A percentile compares a stretch with the other conserved stretches of the same genome.
Conservation (phyloP, 2,113 vertebrate genomes). For the Myotis yumanensis region DNA sequence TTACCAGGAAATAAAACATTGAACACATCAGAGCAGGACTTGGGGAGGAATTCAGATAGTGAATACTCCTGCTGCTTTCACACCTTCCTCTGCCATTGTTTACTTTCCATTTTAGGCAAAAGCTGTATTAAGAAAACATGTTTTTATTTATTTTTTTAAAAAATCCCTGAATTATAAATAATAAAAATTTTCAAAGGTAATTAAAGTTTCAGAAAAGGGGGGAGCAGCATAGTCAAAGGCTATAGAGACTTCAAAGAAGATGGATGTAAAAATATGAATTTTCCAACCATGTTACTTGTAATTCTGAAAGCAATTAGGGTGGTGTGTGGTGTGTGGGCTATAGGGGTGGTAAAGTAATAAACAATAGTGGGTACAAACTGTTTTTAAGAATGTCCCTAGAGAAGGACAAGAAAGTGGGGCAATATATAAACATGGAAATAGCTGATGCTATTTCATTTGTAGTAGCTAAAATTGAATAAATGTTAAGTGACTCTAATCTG, state of each 20-base stretch:
- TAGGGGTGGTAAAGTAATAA: neutral
- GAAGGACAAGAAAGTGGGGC: neutral
- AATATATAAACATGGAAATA: conserved; percentile 32
- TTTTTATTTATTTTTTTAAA: neutral
- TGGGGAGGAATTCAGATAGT: neutral
- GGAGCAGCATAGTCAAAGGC: neutral
- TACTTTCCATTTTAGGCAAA: neutral
- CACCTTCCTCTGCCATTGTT: neutral
- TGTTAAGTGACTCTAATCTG: conserved; percentile 64
- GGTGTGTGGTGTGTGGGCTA: neutral
- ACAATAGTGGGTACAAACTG: neutral
- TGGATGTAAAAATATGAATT: neutral
- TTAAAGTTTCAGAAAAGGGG: neutral
- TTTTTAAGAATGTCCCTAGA: neutral
- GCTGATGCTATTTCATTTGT: conserved; percentile 44
- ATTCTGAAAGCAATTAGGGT: neutral
- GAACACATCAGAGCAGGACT: neutral
- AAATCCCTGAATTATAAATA: conserved; percentile 16
- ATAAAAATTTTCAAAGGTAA: conserved; percentile 2
- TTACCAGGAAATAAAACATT: neutral
- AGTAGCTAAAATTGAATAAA: conserved; percentile 29
- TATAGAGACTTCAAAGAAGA: neutral
- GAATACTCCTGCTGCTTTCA: neutral
- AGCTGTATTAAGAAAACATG: neutral
- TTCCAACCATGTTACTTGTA: neutral